phyloP scores from a whole-genome alignment of 2,113 vertebrate genomes.

The Peromyscus polionotus region DNA sequence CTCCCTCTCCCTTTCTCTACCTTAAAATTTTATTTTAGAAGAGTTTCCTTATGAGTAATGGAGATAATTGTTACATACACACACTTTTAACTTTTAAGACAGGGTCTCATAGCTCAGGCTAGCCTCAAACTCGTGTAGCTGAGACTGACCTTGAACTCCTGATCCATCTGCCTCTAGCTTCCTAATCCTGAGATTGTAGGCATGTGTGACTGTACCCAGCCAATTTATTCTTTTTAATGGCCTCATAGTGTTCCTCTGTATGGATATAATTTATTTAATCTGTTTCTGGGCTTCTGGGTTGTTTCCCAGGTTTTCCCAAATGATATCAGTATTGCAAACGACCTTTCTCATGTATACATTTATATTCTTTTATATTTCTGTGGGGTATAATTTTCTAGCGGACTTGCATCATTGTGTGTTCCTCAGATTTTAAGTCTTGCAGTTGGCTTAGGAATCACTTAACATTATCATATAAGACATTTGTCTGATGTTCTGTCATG shows the following conservation, averaged over 20 bases:
- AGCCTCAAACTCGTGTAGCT: neutral
- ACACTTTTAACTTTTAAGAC: neutral
- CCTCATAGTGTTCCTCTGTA: slow-evolving; percentile 55
- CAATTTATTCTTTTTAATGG: slow-evolving; percentile 55
- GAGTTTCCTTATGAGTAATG: slow-evolving; percentile 25
- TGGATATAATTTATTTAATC: slow-evolving; percentile 58
- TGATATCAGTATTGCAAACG: neutral
- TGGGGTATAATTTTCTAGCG: slow-evolving; percentile 53
- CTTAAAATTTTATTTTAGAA: slow-evolving; percentile 58
- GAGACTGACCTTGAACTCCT: neutral
- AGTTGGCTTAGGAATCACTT: slow-evolving; percentile 51
- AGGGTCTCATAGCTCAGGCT: neutral
- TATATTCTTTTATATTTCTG: slow-evolving; percentile 50
- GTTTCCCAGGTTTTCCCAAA: slow-evolving; percentile 49
- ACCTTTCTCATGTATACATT: neutral
- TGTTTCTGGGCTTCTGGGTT: slow-evolving; percentile 44
- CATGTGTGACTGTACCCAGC: neutral
- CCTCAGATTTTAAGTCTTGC: slow-evolving; percentile 43
- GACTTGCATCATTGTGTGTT: slow-evolving; percentile 29
- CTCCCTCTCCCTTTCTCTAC: neutral
- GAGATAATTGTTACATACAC: neutral
- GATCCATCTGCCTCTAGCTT: neutral
- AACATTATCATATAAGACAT: slow-evolving; percentile 46
- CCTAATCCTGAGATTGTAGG: neutral
- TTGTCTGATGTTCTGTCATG: slow-evolving; percentile 45